phyloP scores from a whole-genome alignment of 37 sponge, comb jelly and placozoan genomes.

The Ianthella basta region DNA sequence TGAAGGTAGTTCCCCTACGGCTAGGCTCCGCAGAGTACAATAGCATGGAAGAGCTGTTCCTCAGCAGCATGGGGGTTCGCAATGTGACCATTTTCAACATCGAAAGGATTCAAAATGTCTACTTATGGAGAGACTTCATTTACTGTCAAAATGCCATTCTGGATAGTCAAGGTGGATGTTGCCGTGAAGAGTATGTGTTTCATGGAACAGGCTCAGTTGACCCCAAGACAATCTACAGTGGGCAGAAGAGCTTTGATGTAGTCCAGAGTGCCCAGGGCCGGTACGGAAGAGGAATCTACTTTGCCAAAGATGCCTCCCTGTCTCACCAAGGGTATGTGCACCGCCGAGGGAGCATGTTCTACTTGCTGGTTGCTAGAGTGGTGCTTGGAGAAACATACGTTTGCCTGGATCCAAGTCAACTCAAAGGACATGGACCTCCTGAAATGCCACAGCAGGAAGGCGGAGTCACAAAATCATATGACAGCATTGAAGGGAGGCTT shows the following conservation, averaged over 20 bases:
- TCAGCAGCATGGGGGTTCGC: conserved; percentile 16
- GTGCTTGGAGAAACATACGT: too few species aligned
- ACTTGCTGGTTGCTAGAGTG: too few species aligned
- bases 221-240: background rate
- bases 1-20: background rate
- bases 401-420: too few species aligned
- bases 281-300: conserved; percentile 24
- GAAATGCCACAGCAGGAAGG: too few species aligned
- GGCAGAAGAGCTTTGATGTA: conserved; percentile 7
- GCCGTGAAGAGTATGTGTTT: background rate
- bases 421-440: too few species aligned
- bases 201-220: conserved; percentile 16
- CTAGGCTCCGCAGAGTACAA: conserved; percentile 9
- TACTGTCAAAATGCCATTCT: background rate
- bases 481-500: too few species aligned
- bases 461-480: too few species aligned
- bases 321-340: background rate
- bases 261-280: background rate
- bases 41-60: background rate
- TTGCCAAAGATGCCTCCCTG: conserved; percentile 9
- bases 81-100: background rate
- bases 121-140: conserved; percentile 21
- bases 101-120: conserved; percentile 7
- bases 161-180: background rate
- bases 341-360: too few species aligned